These are phyloP conservation scores for Trematomus bernacchii DNA, from an alignment of 2,797 vertebrate species.

Conservation along the genomic window DNA sequence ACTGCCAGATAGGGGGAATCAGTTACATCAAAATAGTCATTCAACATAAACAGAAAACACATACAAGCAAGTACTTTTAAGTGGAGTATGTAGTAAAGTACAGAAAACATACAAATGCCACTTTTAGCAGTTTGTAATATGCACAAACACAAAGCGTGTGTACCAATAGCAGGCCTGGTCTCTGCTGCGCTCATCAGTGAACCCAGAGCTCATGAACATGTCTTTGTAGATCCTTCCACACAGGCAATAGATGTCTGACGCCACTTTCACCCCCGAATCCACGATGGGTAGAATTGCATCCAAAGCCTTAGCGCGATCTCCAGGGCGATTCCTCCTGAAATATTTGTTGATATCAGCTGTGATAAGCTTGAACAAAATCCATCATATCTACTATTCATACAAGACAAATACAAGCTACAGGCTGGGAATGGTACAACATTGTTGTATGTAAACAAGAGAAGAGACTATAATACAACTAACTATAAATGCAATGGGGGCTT, in stretches of 20 bases:
- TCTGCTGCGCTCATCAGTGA: constrained; percentile 82
- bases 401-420: neutral
- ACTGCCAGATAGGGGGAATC: neutral
- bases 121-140: too few species aligned
- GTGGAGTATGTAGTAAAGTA: neutral
- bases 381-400: neutral
- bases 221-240: constrained; percentile 96
- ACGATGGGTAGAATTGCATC: constrained; percentile 87
- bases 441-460: neutral
- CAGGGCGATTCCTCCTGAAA: constrained; percentile 88
- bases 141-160: neutral
- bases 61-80: neutral
- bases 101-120: neutral
- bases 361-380: neutral
- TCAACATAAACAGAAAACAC: neutral
- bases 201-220: constrained; percentile 90
- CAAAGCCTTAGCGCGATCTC: constrained; percentile 90
- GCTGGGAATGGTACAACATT: neutral
- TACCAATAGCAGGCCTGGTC: constrained; percentile 91
- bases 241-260: constrained; percentile 92
- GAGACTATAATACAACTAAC: neutral
- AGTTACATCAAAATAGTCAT: neutral
- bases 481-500: neutral
- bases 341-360: constrained; percentile 1
- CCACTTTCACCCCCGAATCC: constrained; percentile 77